phyloP scores from a whole-genome alignment of 2,797 vertebrate species.

The Eidolon dupreanum region DNA sequence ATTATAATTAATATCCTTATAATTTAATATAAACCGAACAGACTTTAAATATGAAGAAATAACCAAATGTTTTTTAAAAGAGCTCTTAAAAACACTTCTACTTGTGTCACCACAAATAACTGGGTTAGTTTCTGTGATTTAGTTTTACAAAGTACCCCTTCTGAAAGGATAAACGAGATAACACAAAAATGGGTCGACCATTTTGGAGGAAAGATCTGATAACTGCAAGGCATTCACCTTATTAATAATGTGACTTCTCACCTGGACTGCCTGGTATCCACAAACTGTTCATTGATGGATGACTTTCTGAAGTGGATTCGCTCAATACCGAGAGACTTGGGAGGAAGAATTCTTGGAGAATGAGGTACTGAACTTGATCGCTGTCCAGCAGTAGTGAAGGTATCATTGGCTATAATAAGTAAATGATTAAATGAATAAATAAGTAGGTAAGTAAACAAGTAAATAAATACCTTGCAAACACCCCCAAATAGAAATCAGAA shows the following conservation, averaged over 20 bases:
- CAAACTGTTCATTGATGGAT: conserved; percentile 85
- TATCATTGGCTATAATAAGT: conserved; percentile 80
- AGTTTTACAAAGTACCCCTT: background rate
- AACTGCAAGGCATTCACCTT: background rate
- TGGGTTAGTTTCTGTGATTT: background rate
- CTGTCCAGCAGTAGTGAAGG: conserved; percentile 84
- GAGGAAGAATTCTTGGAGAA: conserved; percentile 92
- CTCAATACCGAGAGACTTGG: conserved; percentile 89
- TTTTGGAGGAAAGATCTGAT: background rate
- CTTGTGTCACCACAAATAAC: background rate
- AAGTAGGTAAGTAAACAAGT: background rate
- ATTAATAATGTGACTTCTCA: conserved; percentile 36
- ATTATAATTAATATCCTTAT: background rate
- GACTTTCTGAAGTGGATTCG: conserved; percentile 87
- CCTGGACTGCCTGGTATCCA: conserved; percentile 86
- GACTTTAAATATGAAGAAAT: conserved; percentile 9
- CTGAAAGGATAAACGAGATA: background rate
- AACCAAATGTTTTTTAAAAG: background rate
- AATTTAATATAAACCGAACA: background rate
- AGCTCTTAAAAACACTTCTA: background rate
- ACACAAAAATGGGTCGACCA: background rate
- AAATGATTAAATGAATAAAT: background rate
- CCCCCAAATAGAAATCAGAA: background rate
- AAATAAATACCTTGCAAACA: background rate
- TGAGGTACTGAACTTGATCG: conserved; percentile 92